A percentile compares a stretch with the other conserved stretches of the same genome.
Conservation (phyloP, 2,113 vertebrate species). For the Chlamydotis undulata region DNA sequence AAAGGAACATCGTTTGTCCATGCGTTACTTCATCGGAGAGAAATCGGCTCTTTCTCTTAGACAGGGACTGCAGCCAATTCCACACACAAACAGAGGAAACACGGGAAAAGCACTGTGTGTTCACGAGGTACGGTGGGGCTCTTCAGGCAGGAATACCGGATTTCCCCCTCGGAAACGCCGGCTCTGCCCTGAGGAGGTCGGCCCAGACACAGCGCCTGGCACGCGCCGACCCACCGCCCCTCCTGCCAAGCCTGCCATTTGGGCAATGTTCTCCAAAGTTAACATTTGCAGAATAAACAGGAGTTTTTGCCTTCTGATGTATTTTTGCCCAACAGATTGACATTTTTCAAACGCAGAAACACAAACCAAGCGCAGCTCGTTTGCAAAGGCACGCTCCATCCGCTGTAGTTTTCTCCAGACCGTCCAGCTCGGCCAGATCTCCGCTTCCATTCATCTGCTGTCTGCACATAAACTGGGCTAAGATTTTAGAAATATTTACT, state of each 20-base stretch:
- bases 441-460: neutral
- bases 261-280: neutral
- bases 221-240: fast-evolving
- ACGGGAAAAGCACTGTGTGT: neutral
- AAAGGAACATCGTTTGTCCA: neutral
- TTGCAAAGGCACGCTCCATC: neutral
- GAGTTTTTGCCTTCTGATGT: neutral
- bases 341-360: neutral
- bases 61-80: neutral
- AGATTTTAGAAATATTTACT: neutral
- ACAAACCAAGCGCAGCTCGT: neutral
- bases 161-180: neutral
- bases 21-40: neutral
- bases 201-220: neutral
- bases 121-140: neutral
- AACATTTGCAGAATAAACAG: neutral
- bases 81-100: neutral
- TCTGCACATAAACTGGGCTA: neutral
- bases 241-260: neutral
- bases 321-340: neutral
- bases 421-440: neutral
- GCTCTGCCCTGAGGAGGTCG: neutral
- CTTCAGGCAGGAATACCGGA: neutral
- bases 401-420: fast-evolving
- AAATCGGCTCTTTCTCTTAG: neutral